phyloP scores from a whole-genome alignment of 2,888 invertebrate genomes.

The Eretmocerus hayati region DNA sequence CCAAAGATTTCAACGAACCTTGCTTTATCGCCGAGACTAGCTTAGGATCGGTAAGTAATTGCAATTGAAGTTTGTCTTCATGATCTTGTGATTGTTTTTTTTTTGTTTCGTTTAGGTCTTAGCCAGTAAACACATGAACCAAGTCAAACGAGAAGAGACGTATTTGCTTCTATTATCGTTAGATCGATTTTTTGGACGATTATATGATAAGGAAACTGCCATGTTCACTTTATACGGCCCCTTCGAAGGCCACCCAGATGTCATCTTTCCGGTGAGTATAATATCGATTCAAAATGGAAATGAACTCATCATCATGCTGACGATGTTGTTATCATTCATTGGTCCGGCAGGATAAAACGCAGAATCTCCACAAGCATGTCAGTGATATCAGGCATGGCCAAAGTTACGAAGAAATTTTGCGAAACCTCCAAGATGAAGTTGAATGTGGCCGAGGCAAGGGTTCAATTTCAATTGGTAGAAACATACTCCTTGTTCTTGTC shows the following conservation, averaged over 20 bases:
- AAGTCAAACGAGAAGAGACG: slow-evolving; percentile 60
- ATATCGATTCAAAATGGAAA: neutral
- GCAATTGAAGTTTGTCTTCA: no score
- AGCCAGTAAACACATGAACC: slow-evolving; percentile 52
- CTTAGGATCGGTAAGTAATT: slow-evolving; percentile 33
- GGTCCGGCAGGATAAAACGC: slow-evolving; percentile 21
- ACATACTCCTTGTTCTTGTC: no score
- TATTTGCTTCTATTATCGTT: slow-evolving; percentile 63
- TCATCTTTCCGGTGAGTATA: slow-evolving; percentile 56
- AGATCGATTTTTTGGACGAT: slow-evolving; percentile 64
- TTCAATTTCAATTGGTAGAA: no score
- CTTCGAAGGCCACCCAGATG: slow-evolving; percentile 57
- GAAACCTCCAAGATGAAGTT: slow-evolving; percentile 13
- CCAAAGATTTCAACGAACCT: slow-evolving; percentile 17
- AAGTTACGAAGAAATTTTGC: slow-evolving; percentile 21
- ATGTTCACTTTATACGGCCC: slow-evolving; percentile 65
- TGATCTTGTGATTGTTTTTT: slow-evolving; percentile 6
- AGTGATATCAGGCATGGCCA: slow-evolving; percentile 18
- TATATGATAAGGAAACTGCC: slow-evolving; percentile 50
- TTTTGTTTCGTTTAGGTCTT: slow-evolving; percentile 52
- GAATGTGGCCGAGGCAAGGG: slow-evolving; percentile 5
- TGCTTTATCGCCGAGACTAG: slow-evolving; percentile 40
- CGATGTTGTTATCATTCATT: no score
- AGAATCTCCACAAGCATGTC: slow-evolving; percentile 23
- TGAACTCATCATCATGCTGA: no score